Base-by-base conservation (phyloP, 1,140 invertebrate species). In the Oncopodura yosiiana region DNA sequence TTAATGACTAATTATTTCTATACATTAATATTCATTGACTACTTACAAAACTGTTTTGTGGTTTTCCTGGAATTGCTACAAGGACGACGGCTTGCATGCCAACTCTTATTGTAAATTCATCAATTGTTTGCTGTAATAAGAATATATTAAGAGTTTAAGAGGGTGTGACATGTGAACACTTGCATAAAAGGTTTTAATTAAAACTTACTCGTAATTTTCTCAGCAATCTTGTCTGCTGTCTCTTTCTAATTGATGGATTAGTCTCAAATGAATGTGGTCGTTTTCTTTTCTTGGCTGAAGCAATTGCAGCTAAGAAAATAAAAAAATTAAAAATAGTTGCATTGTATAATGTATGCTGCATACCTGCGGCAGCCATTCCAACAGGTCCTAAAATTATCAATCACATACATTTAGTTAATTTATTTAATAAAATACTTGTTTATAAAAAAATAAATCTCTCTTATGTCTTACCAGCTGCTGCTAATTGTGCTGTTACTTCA, bases 41-140 rank as follows among this genome's bases (percentile, higher is more conserved):
- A n/a, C n/a, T n/a, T n/a, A n/a, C n/a, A 71, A 90, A 93, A 72
- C 87, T 92, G 64, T 88, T 88, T 74, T 88, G 87, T 65, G 89
- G 85, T 75, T 95, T 95, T n/a, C 92, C 91, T 0, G 94, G 94
- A 19, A 92, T 95, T 41, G 91, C 91, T 49, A 95, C 90, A 67
- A 96, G 74, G 24, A 97, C 91, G 34, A 96, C 82, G 0, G 94
- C 94, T 71, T 97, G 94, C 69, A 96, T 93, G n/a, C 94, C 94
- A 39, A 97, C 92, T 56, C 94, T 75, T 0, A 90, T 94, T 41
- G 92, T 89, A 73, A 95, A 97, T 71, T 97, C 94, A 68, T 96
- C 93, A 68, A 97, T 95, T 11, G 91, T 88, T 86, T 94, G 81
- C 82, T 94, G 69, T n/a, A n/a, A n/a, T n/a, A 5, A 75, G 75